Conservation (phyloP, 1,140 invertebrate species). For the Drosophila pandora region DNA sequence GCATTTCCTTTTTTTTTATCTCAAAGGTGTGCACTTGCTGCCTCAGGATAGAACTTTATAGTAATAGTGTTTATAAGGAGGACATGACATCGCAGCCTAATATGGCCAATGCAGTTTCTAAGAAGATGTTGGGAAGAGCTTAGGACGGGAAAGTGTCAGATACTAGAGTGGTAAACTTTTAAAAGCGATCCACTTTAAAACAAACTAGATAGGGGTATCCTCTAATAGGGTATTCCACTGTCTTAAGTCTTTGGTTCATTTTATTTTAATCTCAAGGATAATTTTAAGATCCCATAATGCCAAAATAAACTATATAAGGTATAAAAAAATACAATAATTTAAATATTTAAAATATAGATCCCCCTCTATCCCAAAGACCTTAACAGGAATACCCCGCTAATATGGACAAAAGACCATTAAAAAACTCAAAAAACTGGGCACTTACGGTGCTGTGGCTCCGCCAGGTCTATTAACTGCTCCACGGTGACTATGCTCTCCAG, state of each 20-base stretch:
- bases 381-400: constrained; percentile 18
- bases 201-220: constrained; percentile 3
- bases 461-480: constrained; percentile 89
- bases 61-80: background rate
- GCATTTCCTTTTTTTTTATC: constrained; percentile 23
- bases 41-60: no score
- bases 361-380: background rate
- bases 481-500: constrained; percentile 89
- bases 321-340: no score
- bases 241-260: background rate
- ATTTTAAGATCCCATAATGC: no score
- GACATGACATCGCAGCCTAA: constrained; percentile 19
- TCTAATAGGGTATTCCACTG: constrained; percentile 16
- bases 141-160: background rate
- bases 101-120: constrained; percentile 17
- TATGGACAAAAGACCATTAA: background rate
- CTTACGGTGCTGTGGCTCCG: constrained; percentile 91
- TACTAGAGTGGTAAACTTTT: constrained; percentile 8
- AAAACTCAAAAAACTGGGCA: constrained; percentile 41
- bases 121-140: background rate
- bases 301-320: no score
- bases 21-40: constrained; percentile 26
- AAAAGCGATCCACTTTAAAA: constrained; percentile 5
- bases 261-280: background rate
- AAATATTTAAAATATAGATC: background rate